A percentile compares a stretch with the other conserved stretches of the same genome.
These are phyloP conservation scores for Trachemys scripta DNA, from an alignment of 2,113 vertebrate genomes.

Conservation along the genomic window DNA sequence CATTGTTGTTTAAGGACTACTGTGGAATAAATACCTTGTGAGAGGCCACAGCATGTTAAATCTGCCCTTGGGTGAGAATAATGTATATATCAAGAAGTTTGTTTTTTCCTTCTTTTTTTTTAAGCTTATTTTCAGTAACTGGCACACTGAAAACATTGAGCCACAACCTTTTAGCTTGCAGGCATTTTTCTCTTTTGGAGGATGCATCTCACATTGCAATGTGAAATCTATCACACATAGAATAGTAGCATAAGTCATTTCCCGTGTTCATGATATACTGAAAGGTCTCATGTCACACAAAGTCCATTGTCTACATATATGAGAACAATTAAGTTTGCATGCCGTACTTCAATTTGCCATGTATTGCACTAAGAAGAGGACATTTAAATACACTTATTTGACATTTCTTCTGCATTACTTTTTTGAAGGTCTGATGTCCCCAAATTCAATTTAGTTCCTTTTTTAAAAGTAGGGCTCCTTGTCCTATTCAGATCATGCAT, in stretches of 20 bases:
- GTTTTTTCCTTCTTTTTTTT: background rate
- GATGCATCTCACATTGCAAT: background rate
- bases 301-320: background rate
- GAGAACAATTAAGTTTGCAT: background rate
- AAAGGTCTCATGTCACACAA: background rate
- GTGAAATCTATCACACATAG: background rate
- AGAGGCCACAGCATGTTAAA: constrained; percentile 15
- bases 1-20: background rate
- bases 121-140: background rate
- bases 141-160: background rate
- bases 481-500: background rate
- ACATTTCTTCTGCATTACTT: background rate
- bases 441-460: background rate
- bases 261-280: background rate
- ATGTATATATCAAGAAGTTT: background rate
- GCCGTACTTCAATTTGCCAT: background rate
- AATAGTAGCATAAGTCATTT: background rate
- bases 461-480: background rate
- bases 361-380: background rate
- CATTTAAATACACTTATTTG: background rate
- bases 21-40: background rate
- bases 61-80: background rate
- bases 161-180: background rate
- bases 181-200: background rate
- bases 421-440: background rate